Base-by-base conservation (phyloP, 2,888 invertebrate species). In the Nomada fucata region DNA sequence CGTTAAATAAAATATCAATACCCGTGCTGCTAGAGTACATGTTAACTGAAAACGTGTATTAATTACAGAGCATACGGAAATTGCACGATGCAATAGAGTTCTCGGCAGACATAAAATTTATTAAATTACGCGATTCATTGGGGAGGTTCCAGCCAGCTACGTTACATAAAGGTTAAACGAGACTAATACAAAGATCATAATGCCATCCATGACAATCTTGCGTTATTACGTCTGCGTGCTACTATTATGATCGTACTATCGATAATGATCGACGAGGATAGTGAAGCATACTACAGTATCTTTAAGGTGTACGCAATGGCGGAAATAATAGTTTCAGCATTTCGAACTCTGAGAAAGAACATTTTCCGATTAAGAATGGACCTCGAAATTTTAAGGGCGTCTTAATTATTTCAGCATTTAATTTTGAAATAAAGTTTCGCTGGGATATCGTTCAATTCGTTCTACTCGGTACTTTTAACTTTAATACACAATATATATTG, bases 91-190 rank as follows among this genome's bases (percentile, higher is more conserved):
- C 68, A 60, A 67, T 65, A 15, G 20, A 50, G 61, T 63, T 70
- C 63, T 61, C 18, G 47, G 47, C 23, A 57, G 70, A 69, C 47
- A 36, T 5, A 11, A 44, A 69, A 63, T 53, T 72, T 71, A 72
- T 74, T 53, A 23, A 65, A 74, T 78, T 78, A 73, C 36, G 36
- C 61, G 63, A 63, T 68, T 47, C n/a, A 20, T 23, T 61, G 2
- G 18, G 36, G 42, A 74, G 23, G 68, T 67, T 47, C 29, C 23
- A 55, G 57, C 63, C 63, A 63, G 55, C n/a, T 29, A 18, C 26
- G 72, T 77, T 69, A 78, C 59, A 79, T 74, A 74, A 78, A 84
- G 70, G 74, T 76, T 79, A 76, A 72, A 75, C 65, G 72, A 50
- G 26, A 55, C 59, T 76, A 77, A 83, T 79, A 76, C 52, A 70